A percentile compares a stretch with the other conserved stretches of the same genome.
Conservation (phyloP, 2,888 invertebrate genomes). For the Lordiphosa fenestrarum region DNA sequence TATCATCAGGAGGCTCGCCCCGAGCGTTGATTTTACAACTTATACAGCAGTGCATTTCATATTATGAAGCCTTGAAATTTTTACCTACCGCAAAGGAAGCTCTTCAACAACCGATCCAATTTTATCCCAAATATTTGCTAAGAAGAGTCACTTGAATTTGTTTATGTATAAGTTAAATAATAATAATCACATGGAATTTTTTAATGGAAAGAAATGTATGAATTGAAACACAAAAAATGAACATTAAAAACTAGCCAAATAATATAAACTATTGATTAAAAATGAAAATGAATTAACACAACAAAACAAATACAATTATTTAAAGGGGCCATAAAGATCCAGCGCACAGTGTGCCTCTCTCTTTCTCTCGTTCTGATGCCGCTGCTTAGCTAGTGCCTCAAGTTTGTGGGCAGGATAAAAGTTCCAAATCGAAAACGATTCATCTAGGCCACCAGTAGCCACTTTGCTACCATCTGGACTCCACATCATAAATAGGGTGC, state of each 20-base stretch:
- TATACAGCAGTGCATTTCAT: no score
- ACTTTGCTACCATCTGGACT: constrained; percentile 75
- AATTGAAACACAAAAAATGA: constrained; percentile 41
- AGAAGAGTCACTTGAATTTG: constrained; percentile 7
- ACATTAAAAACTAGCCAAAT: constrained; percentile 41
- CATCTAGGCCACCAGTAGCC: constrained; percentile 79
- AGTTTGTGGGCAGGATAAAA: constrained; percentile 65
- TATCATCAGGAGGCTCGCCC: constrained; percentile 70
- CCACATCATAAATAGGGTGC: constrained; percentile 77
- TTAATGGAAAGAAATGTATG: constrained; percentile 34
- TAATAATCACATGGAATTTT: constrained; percentile 24
- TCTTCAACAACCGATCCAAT: background rate
- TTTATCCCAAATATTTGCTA: background rate
- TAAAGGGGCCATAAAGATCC: constrained; percentile 17
- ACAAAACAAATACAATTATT: constrained; percentile 15
- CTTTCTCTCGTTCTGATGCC: constrained; percentile 13
- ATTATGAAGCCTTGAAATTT: constrained; percentile 1
- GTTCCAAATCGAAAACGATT: constrained; percentile 80
- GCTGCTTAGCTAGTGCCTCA: constrained; percentile 4
- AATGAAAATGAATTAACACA: constrained; percentile 41
- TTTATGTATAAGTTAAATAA: constrained; percentile 22
- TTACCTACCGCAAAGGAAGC: background rate
- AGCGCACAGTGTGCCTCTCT: constrained; percentile 5
- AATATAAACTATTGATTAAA: constrained; percentile 54
- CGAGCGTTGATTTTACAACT: constrained; percentile 16